Evolutionary conservation across 2,888 invertebrate genomes (phyloP), one percentile per base, ranked within the genome.

Genomic region (Nephrocerus scutellatus): DNA sequence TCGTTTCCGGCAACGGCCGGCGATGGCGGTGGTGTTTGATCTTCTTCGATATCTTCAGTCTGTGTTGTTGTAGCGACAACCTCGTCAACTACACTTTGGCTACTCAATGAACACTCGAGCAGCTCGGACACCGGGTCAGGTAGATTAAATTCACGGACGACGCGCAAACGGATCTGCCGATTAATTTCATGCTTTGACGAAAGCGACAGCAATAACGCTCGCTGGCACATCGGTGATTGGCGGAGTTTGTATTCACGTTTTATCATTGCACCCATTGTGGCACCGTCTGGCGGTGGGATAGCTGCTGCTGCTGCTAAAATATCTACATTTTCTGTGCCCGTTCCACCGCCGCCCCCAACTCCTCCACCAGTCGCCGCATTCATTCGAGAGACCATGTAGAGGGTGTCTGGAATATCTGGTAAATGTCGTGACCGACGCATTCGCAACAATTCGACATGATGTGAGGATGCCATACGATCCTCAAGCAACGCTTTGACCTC

Each of bases 101-200:
- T 54, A 40, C 59, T 57, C 47, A 68, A 54, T 3, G 71, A 64
- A 51, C 67, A 74, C 51, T 82, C 82, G 36, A 88, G 70, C 53
- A 87, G 75, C 64, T 86, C 84, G 6, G 86, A 83, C 10, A 87
- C 84, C 9, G 82, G 77, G 67, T 96, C 95, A 0, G 95, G 95
- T 43, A 93, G 75, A 57, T 92, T 91, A 70, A 90, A 87, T 71
- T 96, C 95, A 30, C 95, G 78, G 10, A 95, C 92, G 2, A 92
- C 91, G 6, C 93, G 79, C 54, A 96, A 69, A 40, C 90, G 82
- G 48, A 90, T 79, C 73, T 83, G 82, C 48, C 82, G 74, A 54
- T 79, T 79, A 46, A 89, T 82, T 59, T 86, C 82, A 50, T 80
- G 78, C 36, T 83, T 76, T 48, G 87, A 84, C 6, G 83, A 80